phyloP scores from a whole-genome alignment of 2,888 invertebrate genomes.

The Deilephila elpenor region DNA sequence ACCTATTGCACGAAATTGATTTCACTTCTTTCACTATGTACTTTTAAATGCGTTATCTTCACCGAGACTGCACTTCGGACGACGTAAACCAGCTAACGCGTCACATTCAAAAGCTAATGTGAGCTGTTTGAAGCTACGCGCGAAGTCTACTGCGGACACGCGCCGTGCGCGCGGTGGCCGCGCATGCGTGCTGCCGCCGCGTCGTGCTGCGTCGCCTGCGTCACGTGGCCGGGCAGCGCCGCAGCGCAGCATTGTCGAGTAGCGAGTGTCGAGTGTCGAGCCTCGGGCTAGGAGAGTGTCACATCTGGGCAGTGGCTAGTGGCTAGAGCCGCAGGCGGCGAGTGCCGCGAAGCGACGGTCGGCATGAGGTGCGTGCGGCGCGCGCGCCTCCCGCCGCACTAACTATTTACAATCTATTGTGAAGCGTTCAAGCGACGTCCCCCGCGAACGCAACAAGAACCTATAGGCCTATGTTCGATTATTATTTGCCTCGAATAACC shows the following conservation, averaged over 20 bases:
- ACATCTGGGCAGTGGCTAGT: conserved; percentile 28
- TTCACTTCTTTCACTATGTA: conserved; percentile 26
- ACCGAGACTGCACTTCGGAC: conserved; percentile 39
- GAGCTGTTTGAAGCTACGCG: conserved; percentile 29
- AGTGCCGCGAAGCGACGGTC: conserved; percentile 26
- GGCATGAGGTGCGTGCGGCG: conserved; percentile 38
- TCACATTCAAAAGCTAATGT: conserved; percentile 39
- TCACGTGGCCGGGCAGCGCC: background rate
- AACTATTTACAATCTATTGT: conserved; percentile 52
- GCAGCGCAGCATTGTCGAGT: background rate
- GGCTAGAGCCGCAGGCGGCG: conserved; percentile 26
- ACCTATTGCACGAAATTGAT: conserved; percentile 50
- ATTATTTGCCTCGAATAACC: conserved; percentile 56
- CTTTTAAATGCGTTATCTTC: conserved; percentile 29
- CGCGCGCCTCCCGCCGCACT: conserved; percentile 48
- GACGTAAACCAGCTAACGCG: conserved; percentile 34
- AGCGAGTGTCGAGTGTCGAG: background rate
- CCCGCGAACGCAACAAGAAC: conserved; percentile 49
- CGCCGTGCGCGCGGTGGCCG: conserved; percentile 29
- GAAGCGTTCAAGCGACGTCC: conserved; percentile 56
- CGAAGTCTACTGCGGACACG: conserved; percentile 14
- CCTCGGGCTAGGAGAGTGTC: background rate
- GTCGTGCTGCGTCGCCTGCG: background rate
- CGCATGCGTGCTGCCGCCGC: conserved; percentile 30
- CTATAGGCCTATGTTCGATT: conserved; percentile 66